Evolutionary conservation across 2,113 vertebrate genomes (phyloP), one percentile per base, ranked within the genome.

Genomic region (Microcebus tavaratra): DNA sequence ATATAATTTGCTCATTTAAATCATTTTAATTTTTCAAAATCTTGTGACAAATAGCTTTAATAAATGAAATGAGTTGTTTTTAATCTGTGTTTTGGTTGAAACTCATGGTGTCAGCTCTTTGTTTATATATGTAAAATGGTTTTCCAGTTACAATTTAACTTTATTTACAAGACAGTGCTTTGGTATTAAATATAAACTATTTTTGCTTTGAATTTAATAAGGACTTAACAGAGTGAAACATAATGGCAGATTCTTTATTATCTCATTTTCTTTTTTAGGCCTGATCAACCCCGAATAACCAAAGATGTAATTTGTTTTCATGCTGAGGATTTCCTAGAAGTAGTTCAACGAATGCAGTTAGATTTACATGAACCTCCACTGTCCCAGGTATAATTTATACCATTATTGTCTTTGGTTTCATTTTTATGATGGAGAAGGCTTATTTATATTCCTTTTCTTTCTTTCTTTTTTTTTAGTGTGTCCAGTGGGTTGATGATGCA

Each of bases 231-330:
- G 45, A 90, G 50, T 90, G 48, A 86, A 90, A 70, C 21, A 84
- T 88, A 90, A 81, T 81, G 65, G 82, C 42, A 68, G 57, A 85
- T 86, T 92, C 8, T 83, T 90, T 45, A 82, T 83, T 90, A 65
- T 93, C 55, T 76, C 36, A 36, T 91, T 25, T 80, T 5, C 76
- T 76, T 75, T 94, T 97, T 72, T 93, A 99, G 99, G 98, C 98
- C 99, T 96, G 99, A 99, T 96, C 99, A 99, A 98, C 99, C 99
- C 98, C 99, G 99, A 97, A 99, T 99, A 98, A 99, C 99, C 99
- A 99, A 99, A 99, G 99, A 99, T 96, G 99, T 99, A 63, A 99
- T 99, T 98, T 99, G 99, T 99, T 99, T 99, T 98, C 99, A 99
- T 82, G 99, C 99, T 75, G 99, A 98, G 96, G 99, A 99, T 98